A percentile compares a stretch with the other conserved stretches of the same genome.
Conservation (phyloP, 2,113 vertebrate genomes). For the Trichomycterus rosablanca region DNA sequence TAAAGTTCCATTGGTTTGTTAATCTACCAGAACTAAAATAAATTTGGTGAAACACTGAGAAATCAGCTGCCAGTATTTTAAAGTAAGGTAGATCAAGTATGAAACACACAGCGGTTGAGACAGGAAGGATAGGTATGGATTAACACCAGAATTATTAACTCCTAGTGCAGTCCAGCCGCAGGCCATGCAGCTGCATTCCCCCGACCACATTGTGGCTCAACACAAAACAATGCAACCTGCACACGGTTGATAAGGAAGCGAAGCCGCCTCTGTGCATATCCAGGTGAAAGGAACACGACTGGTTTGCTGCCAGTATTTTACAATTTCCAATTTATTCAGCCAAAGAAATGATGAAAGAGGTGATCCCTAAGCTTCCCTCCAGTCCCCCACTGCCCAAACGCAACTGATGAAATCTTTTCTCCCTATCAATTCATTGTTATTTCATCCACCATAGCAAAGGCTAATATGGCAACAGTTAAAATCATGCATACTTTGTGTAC, state of each 20-base stretch:
- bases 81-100: too few species aligned
- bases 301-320: constrained; percentile 56
- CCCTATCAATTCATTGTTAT: too few species aligned
- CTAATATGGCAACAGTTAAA: too few species aligned
- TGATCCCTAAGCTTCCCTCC: constrained; percentile 60
- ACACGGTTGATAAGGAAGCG: constrained; percentile 64
- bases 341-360: constrained; percentile 58
- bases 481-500: too few species aligned
- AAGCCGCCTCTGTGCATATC: constrained; percentile 52
- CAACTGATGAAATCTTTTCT: too few species aligned
- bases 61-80: too few species aligned
- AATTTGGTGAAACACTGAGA: too few species aligned
- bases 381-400: too few species aligned
- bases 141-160: constrained; percentile 42
- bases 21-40: too few species aligned
- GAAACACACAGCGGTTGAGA: neutral
- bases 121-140: constrained; percentile 18
- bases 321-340: constrained; percentile 65
- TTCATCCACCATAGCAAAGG: too few species aligned
- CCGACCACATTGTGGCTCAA: constrained; percentile 49
- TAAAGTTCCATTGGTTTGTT: too few species aligned
- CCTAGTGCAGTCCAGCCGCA: constrained; percentile 48
- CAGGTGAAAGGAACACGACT: constrained; percentile 70
- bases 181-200: constrained; percentile 52
- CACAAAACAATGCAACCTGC: constrained; percentile 67